Evolutionary conservation across 2,888 invertebrate genomes (phyloP).

Genomic region (Ornithoptera alexandrae): DNA sequence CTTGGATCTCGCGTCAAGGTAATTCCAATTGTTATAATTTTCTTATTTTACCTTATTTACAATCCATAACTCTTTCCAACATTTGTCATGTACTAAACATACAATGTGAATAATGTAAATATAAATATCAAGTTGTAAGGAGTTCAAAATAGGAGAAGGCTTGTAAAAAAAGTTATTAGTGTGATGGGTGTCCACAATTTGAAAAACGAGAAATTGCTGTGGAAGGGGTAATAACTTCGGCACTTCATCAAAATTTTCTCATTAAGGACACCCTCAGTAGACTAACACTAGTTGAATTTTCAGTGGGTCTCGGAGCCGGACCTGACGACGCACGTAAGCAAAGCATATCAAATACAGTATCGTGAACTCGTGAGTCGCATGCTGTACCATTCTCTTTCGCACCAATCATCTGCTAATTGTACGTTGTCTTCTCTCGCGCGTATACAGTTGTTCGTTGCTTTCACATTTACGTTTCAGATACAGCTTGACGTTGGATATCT

Average conservation of each 20-base stretch:
- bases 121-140: conserved; percentile 31
- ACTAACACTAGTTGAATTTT: conserved; percentile 74
- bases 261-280: conserved; percentile 57
- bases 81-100: conserved; percentile 21
- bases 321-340: conserved; percentile 76
- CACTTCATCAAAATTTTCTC: conserved; percentile 34
- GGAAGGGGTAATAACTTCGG: conserved; percentile 31
- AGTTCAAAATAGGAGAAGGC: conserved; percentile 36
- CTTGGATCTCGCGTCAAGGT: conserved; percentile 83
- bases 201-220: conserved; percentile 36
- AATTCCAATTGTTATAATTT: conserved; percentile 29
- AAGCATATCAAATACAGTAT: conserved; percentile 61
- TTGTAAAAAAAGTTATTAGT: conserved; percentile 34
- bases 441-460: conserved; percentile 35
- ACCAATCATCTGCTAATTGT: conserved; percentile 56
- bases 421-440: conserved; percentile 57
- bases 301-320: conserved; percentile 77
- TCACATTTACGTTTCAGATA: conserved; percentile 31
- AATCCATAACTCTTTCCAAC: conserved; percentile 16
- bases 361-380: conserved; percentile 74
- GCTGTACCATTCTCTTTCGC: conserved; percentile 63
- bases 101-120: conserved; percentile 44
- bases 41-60: not conserved
- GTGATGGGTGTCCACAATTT: conserved; percentile 49
- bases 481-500: conserved; percentile 35